Base-by-base conservation (phyloP, 1,140 invertebrate species). In the Aphidius gifuensis region DNA sequence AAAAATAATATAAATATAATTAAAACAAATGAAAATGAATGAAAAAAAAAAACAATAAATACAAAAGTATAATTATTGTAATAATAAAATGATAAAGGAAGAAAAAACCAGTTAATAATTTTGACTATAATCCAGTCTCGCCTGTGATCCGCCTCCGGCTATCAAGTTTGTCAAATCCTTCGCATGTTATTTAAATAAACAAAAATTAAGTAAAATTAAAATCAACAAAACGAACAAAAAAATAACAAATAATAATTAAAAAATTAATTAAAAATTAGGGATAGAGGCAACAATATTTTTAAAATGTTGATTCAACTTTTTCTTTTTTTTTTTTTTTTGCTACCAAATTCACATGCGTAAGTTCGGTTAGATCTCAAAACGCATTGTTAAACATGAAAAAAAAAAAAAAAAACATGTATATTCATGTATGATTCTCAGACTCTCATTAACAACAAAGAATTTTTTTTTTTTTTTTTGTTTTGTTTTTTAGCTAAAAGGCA, bases 1-100 rank as follows among this genome's bases (percentile, higher is more conserved):
- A 69, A 74, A 64, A 71, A 67, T 16, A 69, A 66, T 67, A 32
- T 49, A 49, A n/a, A 7, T 7, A n/a, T 49, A n/a, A n/a, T 49
- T n/a, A 9, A n/a, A 46, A n/a, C 11, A 49, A 49, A 49, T 6
- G 48, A 9, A 7, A 16, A 49, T 49, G 48, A 3, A 49, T 9
- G 9, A 9, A 3, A 3, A n/a, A n/a, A 9, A 46, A 2, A n/a
- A 46, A n/a, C 44, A 8, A 46, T 46, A 9, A 46, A 46, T 9
- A 46, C 1, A 46, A 46, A 46, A 46, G 45, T 46, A 46, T n/a
- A 46, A 9, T 9, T 46, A 11, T 45, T 7, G 11, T 45, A 11
- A 9, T 45, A 45, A 45, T 32, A 32, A 32, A 32, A 32, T 32
- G 23, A 32, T 32, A 32, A 32, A 32, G 23, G 23, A 32, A 32